phyloP scores from a whole-genome alignment of 2,797 vertebrate species.

The Notolepis coatsorum region DNA sequence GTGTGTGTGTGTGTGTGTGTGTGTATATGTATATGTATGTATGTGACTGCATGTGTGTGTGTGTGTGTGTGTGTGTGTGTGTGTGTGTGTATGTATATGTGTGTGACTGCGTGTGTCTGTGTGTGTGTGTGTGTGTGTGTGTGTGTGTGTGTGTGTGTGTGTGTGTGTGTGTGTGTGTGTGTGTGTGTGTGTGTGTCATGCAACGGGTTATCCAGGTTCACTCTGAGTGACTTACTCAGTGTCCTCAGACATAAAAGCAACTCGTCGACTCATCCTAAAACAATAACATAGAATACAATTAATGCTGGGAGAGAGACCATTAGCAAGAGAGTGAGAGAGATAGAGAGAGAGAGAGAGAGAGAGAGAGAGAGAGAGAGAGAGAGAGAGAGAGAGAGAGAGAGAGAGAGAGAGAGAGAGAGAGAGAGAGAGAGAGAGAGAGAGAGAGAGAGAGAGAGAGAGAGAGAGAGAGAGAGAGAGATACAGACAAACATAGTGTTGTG shows the following conservation, averaged over 20 bases:
- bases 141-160: not conserved
- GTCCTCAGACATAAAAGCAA: constrained; percentile 94
- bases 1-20: constrained; percentile 7
- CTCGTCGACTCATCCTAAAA: constrained; percentile 95
- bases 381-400: not conserved
- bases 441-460: not conserved
- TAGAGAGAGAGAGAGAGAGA: not conserved
- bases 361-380: not conserved
- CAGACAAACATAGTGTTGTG: not conserved
- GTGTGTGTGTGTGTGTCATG: constrained; percentile 45
- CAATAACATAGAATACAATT: constrained; percentile 84
- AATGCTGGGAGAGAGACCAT: not conserved
- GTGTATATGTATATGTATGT: not conserved
- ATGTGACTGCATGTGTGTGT: no score
- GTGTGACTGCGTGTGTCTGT: not conserved
- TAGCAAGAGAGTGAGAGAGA: constrained; percentile 38
- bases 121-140: not conserved
- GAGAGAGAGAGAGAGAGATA: no score
- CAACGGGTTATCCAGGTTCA: constrained; percentile 37
- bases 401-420: no score
- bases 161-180: not conserved
- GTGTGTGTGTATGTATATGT: not conserved
- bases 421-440: not conserved
- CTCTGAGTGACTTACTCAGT: constrained; percentile 89
- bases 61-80: no score